Percentiles rank a stretch among this genome's conserved stretches.
Conservation (phyloP, 1,140 invertebrate genomes). For the Ladona fulva region DNA sequence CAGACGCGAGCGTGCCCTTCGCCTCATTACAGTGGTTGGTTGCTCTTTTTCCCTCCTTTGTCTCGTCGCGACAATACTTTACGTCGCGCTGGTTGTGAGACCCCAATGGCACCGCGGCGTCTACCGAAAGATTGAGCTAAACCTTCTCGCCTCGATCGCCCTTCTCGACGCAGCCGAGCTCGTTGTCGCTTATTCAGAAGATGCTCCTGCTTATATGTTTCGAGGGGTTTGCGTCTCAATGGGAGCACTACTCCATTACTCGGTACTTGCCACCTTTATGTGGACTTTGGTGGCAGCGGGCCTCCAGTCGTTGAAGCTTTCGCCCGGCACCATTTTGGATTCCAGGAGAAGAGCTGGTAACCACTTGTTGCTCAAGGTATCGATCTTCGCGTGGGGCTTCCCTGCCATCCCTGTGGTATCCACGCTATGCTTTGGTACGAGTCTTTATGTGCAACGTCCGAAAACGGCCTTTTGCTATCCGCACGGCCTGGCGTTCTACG, state of each 20-base stretch:
- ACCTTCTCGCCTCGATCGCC: constrained; percentile 45
- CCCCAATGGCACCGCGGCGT: constrained; percentile 48
- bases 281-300: constrained; percentile 56
- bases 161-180: constrained; percentile 47
- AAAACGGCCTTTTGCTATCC: constrained; percentile 18
- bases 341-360: constrained; percentile 24
- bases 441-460: constrained; percentile 39
- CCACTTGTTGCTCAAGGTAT: constrained; percentile 36
- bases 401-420: constrained; percentile 43
- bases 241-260: constrained; percentile 49
- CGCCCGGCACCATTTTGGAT: constrained; percentile 24
- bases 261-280: constrained; percentile 49
- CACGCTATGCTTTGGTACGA: constrained; percentile 36
- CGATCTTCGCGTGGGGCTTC: constrained; percentile 42
- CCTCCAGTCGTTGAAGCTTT: constrained; percentile 51
- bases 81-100: constrained; percentile 36
- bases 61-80: constrained; percentile 46
- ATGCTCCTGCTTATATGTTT: constrained; percentile 13
- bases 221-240: constrained; percentile 36
- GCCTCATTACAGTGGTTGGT: constrained; percentile 48
- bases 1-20: constrained; percentile 31
- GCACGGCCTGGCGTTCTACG: constrained; percentile 39
- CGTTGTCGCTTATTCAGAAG: constrained; percentile 36
- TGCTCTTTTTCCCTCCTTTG: constrained; percentile 46
- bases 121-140: constrained; percentile 49